Evolutionary conservation across 2,113 vertebrate species (phyloP).

Genomic region (Engystomops pustulosus): DNA sequence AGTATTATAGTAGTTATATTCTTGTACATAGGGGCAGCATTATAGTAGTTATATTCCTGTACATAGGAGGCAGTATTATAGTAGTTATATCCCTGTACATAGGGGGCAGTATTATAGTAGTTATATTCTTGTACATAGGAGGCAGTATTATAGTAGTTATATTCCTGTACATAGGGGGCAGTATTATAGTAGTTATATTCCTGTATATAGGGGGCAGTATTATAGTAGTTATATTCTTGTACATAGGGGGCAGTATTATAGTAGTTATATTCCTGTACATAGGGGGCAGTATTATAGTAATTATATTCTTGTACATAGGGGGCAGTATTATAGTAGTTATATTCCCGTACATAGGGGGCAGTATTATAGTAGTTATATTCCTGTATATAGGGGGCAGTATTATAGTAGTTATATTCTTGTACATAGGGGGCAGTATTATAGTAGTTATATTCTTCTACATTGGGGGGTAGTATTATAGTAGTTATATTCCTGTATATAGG

Average conservation of each 20-base stretch:
- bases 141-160: not conserved
- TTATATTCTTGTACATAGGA: not conserved
- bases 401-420: not conserved
- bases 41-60: not conserved
- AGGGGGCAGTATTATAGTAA: constrained; percentile 8
- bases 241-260: constrained; percentile 11
- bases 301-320: constrained; percentile 10
- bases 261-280: constrained; percentile 10
- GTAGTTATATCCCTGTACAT: not conserved
- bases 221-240: constrained; percentile 17
- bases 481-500: not conserved
- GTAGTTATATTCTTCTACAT: constrained; percentile 4
- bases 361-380: not conserved
- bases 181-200: constrained; percentile 18
- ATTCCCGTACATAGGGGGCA: not conserved
- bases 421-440: not conserved
- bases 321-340: constrained; percentile 3
- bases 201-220: constrained; percentile 1
- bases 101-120: not conserved
- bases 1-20: not conserved
- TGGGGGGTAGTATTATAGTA: not conserved
- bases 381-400: not conserved
- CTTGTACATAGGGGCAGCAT: not conserved
- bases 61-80: constrained; percentile 2
- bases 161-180: not conserved